Base-by-base conservation (phyloP, 2,113 vertebrate species). In the Oreochromis tanganicae region DNA sequence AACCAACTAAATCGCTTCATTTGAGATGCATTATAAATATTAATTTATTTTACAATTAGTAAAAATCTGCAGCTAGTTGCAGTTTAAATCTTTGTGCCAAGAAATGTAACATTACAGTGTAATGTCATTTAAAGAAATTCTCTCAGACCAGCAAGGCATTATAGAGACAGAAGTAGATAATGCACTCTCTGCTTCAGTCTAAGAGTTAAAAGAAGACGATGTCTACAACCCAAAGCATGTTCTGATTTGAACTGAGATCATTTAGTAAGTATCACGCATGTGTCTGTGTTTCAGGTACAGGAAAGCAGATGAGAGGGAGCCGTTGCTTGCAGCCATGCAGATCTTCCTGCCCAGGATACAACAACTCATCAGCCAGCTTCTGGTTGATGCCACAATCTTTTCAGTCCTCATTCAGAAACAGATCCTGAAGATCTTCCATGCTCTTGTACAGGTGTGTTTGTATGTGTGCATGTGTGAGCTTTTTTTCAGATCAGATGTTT, bases 361-460 rank as follows among this genome's bases (percentile, higher is more conserved):
- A 94, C 98, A 98, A 91, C 97, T 98, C 81, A 96, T 98, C 86
- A 93, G 97, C 75, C 98, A 99, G 82, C 97, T 99, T 54, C 94
- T 99, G 87, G 95, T 95, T 0, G 98, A 99, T 54, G 91, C 96
- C 55, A 98, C 97, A 17, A 97, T 98, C 90, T 97, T 98, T 91
- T 99, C 98, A 43, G 98, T 99, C 41, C 96, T 98, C 81, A 97
- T 99, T 85, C 98, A 99, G 96, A 99, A 99, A 78, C 98, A 99
- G 93, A 98, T 99, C 92, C 96, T 99, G 82, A 99, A 99, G 95
- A 99, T 99, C 95, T 99, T 99, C 94, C 98, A 99, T 61, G 98
- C 98, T 32, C 97, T 99, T 8, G 97, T 99, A 80, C 98, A 99
- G 98, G 98, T 99, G 92, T 50, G 96, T 89, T 12, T 27, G 4